Evolutionary conservation across 2,797 vertebrate genomes (phyloP).

Genomic region (Microchirus variegatus): DNA sequence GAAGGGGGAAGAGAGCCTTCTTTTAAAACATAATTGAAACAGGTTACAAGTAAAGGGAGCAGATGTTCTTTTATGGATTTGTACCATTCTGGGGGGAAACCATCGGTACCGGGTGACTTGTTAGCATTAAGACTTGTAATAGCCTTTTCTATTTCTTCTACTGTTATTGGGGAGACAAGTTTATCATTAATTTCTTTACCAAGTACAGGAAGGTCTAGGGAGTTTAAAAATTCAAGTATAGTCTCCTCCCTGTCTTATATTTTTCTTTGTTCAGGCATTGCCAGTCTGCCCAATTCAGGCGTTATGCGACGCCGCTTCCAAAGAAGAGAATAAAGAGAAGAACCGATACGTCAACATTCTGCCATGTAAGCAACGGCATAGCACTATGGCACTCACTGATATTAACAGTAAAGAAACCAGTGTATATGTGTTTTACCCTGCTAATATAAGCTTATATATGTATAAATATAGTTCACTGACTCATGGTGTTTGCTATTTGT

Average conservation of each 20-base stretch:
- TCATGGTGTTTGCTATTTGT: not conserved
- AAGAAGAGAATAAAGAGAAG: conserved; percentile 99
- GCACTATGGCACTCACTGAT: conserved; percentile 3
- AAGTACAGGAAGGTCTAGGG: no score
- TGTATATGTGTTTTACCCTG: not conserved
- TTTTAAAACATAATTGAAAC: no score
- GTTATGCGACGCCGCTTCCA: conserved; percentile 95
- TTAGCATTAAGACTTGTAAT: no score
- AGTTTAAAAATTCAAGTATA: no score
- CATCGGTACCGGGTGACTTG: no score
- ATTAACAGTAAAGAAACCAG: not conserved
- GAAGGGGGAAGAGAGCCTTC: no score
- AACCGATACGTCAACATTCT: conserved; percentile 99
- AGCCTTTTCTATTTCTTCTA: no score
- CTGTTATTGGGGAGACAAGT: no score
- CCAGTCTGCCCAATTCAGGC: conserved; percentile 97
- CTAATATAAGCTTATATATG: not conserved
- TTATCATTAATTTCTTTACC: no score
- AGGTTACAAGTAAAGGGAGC: no score
- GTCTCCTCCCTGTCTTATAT: conserved; percentile 10
- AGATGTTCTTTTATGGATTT: no score
- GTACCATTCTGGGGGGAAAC: no score
- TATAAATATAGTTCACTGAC: not conserved
- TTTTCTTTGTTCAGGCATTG: conserved; percentile 83
- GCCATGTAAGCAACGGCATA: conserved; percentile 87